A percentile compares a stretch with the other conserved stretches of the same genome.
phyloP scores from a whole-genome alignment of 2,888 invertebrate species.

The Syrista parreyssii region DNA sequence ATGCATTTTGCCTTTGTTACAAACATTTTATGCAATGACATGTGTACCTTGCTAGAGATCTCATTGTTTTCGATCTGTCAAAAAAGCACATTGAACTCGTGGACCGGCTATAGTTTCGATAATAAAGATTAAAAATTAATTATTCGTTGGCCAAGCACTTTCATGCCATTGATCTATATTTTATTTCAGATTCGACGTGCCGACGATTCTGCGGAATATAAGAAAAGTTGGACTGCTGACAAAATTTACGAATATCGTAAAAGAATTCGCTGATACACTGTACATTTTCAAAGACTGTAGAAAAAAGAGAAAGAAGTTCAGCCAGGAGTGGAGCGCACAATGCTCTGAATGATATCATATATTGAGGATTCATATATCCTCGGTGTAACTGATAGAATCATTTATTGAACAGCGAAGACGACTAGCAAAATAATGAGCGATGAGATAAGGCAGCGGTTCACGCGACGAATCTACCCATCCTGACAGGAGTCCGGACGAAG shows the following conservation, averaged over 20 bases:
- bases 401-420: conserved; percentile 9
- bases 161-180: no score
- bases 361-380: conserved; percentile 9
- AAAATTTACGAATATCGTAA: conserved; percentile 16
- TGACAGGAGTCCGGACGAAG: no score
- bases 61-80: no score
- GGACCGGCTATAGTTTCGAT: no score
- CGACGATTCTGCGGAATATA: conserved; percentile 14
- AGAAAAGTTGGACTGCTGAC: conserved; percentile 9
- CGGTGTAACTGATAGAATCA: conserved; percentile 10
- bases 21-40: no score
- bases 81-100: no score
- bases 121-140: no score
- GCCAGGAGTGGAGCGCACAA: conserved; percentile 16
- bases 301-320: conserved; percentile 21
- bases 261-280: conserved; percentile 19
- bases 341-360: conserved; percentile 16
- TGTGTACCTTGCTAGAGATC: no score
- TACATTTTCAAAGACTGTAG: conserved; percentile 17
- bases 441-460: neutral
- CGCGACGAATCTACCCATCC: no score
- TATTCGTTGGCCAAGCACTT: no score
- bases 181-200: conserved; percentile 23
- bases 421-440: conserved; percentile 7
- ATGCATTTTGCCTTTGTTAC: no score